Percentiles rank a stretch among this genome's conserved stretches.
Evolutionary conservation across 2,888 invertebrate species (phyloP).

Genomic region (Drosophila ustulata): DNA sequence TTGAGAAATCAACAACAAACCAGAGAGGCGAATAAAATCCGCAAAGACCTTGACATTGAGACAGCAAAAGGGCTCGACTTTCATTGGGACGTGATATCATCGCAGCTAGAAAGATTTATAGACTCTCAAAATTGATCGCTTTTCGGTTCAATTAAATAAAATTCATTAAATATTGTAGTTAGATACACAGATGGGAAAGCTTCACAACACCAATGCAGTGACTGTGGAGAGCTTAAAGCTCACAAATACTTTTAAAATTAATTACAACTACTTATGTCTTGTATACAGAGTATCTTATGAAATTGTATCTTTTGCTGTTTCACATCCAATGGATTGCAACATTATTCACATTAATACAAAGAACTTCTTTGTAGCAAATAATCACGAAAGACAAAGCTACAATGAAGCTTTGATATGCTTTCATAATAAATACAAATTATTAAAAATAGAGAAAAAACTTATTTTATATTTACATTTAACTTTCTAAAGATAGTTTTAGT

Average conservation of each 20-base stretch:
- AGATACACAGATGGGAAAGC: neutral
- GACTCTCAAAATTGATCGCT: neutral
- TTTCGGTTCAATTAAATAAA: neutral
- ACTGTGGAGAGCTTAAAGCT: neutral
- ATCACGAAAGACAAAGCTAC: no score
- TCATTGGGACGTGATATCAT: constrained; percentile 34
- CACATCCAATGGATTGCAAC: no score
- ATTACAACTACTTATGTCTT: neutral
- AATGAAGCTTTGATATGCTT: no score
- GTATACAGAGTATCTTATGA: neutral
- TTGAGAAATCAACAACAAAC: constrained; percentile 56
- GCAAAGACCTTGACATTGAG: constrained; percentile 68
- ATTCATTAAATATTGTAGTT: neutral
- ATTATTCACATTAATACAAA: no score
- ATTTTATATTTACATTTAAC: no score
- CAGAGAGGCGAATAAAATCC: constrained; percentile 9
- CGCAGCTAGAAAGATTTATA: constrained; percentile 40
- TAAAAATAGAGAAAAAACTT: no score
- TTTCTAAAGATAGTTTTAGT: no score
- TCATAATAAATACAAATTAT: no score
- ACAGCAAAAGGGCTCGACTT: constrained; percentile 51
- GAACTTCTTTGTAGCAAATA: no score
- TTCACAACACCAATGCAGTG: neutral
- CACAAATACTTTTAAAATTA: neutral
- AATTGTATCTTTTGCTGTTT: neutral